phyloP scores from a whole-genome alignment of 2,888 invertebrate genomes.

The Euzetes globulus region DNA sequence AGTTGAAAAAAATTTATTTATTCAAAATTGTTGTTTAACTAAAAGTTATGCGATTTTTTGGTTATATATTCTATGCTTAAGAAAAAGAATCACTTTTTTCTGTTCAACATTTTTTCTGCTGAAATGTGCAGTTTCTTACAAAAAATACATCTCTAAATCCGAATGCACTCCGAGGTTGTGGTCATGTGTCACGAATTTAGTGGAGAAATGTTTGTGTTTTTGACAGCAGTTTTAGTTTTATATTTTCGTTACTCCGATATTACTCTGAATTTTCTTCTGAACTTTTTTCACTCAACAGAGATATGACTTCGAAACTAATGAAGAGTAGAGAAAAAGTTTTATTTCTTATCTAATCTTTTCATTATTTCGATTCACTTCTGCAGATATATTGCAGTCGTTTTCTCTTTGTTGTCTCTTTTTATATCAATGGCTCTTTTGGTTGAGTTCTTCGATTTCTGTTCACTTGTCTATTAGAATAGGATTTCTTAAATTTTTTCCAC shows the following conservation, averaged over 20 bases:
- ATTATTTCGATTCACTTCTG: constrained; percentile 2
- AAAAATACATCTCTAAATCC: neutral
- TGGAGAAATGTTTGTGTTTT: neutral
- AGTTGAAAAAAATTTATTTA: too few species aligned
- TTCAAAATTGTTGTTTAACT: too few species aligned
- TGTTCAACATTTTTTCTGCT: neutral
- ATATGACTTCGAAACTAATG: neutral
- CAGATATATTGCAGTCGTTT: neutral
- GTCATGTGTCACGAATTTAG: neutral
- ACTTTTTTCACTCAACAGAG: neutral
- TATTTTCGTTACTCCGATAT: neutral
- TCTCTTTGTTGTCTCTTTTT: neutral
- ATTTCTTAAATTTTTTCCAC: too few species aligned
- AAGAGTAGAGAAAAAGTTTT: neutral
- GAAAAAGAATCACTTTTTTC: too few species aligned
- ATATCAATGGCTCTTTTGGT: neutral
- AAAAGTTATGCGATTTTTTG: too few species aligned
- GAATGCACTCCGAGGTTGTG: neutral
- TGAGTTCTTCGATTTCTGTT: neutral
- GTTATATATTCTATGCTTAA: too few species aligned
- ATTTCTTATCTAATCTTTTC: neutral
- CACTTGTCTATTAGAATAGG: neutral
- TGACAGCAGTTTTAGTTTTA: constrained; percentile 14
- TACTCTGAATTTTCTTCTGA: neutral
- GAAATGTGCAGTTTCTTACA: constrained; percentile 1